Evolutionary conservation across 2,888 invertebrate genomes (phyloP).

Genomic region (Gandaritis pyraliata): DNA sequence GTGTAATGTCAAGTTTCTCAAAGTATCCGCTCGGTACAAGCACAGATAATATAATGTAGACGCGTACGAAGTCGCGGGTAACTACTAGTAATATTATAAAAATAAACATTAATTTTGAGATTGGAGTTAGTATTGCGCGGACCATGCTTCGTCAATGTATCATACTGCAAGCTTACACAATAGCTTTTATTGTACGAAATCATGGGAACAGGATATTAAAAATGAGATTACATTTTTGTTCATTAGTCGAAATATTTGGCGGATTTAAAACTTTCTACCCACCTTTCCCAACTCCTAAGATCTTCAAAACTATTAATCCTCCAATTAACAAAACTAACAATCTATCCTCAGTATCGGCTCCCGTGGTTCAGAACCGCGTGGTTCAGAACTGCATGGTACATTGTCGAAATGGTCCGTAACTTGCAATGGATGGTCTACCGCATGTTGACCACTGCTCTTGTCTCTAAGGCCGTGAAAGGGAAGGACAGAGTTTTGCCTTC

Average conservation of each 20-base stretch:
- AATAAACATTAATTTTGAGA: neutral
- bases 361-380: slow-evolving; percentile 58
- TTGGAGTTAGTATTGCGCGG: neutral
- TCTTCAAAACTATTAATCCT: neutral
- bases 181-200: neutral
- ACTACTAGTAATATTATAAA: too few species aligned
- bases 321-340: slow-evolving; percentile 25
- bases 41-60: too few species aligned
- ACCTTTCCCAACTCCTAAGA: too few species aligned
- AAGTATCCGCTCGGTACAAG: too few species aligned
- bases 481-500: slow-evolving; percentile 5
- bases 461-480: slow-evolving; percentile 45
- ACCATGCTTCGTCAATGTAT: slow-evolving; percentile 34
- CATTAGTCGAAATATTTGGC: too few species aligned
- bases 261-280: too few species aligned
- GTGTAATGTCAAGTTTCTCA: too few species aligned
- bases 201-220: too few species aligned
- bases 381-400: slow-evolving; percentile 53
- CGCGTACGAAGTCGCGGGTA: too few species aligned
- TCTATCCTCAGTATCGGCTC: slow-evolving; percentile 56
- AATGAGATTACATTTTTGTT: too few species aligned
- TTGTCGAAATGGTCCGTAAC: slow-evolving; percentile 53
- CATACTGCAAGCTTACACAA: slow-evolving; percentile 27
- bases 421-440: slow-evolving; percentile 57
- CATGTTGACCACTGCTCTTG: slow-evolving; percentile 49